These are phyloP conservation scores for Druceiella hillmani DNA, from an alignment of 2,888 invertebrate genomes.

Conservation along the genomic window DNA sequence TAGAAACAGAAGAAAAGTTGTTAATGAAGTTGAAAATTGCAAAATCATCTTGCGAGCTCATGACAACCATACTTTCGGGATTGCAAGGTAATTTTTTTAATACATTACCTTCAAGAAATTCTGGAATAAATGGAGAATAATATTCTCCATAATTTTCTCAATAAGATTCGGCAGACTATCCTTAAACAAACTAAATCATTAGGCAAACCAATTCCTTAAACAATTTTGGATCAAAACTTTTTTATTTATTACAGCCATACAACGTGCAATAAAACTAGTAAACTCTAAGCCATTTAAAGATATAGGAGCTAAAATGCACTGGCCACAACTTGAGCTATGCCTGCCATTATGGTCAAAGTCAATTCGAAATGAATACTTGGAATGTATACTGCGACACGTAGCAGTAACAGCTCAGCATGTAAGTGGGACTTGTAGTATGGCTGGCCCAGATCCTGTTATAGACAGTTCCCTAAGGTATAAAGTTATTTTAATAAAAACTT, in stretches of 20 bases:
- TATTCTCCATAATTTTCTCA: no score
- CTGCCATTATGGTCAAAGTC: slow-evolving; percentile 47
- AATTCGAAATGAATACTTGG: slow-evolving; percentile 53
- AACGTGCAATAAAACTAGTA: slow-evolving; percentile 50
- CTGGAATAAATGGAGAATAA: no score
- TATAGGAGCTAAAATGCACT: slow-evolving; percentile 58
- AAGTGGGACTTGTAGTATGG: slow-evolving; percentile 74
- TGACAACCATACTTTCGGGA: no score
- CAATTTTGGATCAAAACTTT: slow-evolving; percentile 58
- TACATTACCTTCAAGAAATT: no score
- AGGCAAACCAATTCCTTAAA: slow-evolving; percentile 57
- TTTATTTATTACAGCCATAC: slow-evolving; percentile 44
- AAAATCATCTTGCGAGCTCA: no score
- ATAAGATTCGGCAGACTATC: no score
- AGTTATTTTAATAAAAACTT: background rate
- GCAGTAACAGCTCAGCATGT: slow-evolving; percentile 74
- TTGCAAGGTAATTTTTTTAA: no score
- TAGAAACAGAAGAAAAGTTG: no score
- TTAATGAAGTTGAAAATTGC: no score
- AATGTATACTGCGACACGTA: slow-evolving; percentile 58
- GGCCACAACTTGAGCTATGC: slow-evolving; percentile 60
- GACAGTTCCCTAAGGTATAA: slow-evolving; percentile 58
- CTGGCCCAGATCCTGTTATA: slow-evolving; percentile 55
- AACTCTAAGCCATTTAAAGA: slow-evolving; percentile 52
- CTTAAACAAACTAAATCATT: slow-evolving; percentile 69